Percentiles rank a stretch among this genome's conserved stretches.
phyloP scores from a whole-genome alignment of 1,140 invertebrate species.

The Plectrocnemia conspersa region DNA sequence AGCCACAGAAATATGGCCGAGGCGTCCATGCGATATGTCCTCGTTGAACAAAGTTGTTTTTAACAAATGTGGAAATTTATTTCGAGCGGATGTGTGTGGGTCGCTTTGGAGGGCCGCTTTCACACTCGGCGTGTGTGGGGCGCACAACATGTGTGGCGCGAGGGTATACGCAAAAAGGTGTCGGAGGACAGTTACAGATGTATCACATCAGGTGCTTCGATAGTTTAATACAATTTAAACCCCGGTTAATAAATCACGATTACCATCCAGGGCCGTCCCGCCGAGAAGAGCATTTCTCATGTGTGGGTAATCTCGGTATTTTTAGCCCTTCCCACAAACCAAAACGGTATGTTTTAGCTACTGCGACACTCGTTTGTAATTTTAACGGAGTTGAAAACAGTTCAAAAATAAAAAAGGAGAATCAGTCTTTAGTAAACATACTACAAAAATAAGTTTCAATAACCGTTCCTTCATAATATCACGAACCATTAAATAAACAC shows the following conservation, averaged over 20 bases:
- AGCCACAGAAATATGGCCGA: too few relatives aligned
- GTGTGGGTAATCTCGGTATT: conserved; percentile 7
- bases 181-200: conserved; percentile 33
- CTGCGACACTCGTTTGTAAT: not conserved
- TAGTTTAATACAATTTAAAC: conserved; percentile 33
- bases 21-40: too few relatives aligned
- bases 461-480: too few relatives aligned
- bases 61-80: too few relatives aligned
- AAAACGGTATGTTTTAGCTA: not conserved
- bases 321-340: not conserved
- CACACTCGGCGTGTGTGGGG: not conserved
- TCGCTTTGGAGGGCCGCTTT: too few relatives aligned
- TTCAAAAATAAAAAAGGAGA: too few relatives aligned
- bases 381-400: too few relatives aligned
- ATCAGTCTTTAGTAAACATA: too few relatives aligned
- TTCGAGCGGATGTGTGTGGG: too few relatives aligned
- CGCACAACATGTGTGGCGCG: conserved; percentile 12
- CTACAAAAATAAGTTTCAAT: too few relatives aligned
- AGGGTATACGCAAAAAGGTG: conserved; percentile 22
- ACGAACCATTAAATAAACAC: too few relatives aligned
- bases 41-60: too few relatives aligned
- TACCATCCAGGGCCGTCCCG: conserved; percentile 4
- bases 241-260: conserved; percentile 27
- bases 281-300: conserved; percentile 4
- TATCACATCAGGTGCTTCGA: conserved; percentile 31